phyloP scores from a whole-genome alignment of 2,113 vertebrate species.

The Muntiacus muntjak region DNA sequence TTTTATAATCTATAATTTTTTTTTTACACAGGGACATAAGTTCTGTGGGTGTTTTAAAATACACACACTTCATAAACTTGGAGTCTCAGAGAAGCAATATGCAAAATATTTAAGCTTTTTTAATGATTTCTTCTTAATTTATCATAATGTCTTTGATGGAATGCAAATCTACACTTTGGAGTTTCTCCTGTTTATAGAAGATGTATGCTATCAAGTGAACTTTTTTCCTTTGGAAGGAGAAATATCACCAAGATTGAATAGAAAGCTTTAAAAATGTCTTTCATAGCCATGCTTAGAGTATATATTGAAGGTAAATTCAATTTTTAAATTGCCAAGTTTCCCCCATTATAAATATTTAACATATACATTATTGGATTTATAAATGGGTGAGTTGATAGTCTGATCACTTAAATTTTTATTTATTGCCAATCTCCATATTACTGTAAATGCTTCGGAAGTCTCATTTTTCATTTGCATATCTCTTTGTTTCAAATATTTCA shows the following conservation, averaged over 20 bases:
- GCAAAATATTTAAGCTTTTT: conserved; percentile 34
- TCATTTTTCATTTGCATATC: neutral
- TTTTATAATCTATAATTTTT: neutral
- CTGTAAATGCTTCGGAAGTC: neutral
- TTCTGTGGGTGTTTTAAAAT: neutral
- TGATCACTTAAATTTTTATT: neutral
- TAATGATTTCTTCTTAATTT: conserved; percentile 19
- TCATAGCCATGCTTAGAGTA: neutral
- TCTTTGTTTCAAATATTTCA: neutral
- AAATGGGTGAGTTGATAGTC: neutral
- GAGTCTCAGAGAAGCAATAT: neutral
- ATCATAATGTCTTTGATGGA: neutral
- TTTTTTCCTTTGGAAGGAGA: neutral
- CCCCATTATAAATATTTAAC: neutral
- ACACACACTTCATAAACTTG: neutral
- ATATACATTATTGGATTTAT: neutral
- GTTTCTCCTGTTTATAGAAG: neutral
- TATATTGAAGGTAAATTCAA: neutral
- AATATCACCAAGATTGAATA: neutral
- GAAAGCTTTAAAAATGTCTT: neutral
- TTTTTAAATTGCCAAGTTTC: neutral
- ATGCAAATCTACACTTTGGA: neutral
- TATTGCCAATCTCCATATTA: neutral
- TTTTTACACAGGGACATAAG: neutral
- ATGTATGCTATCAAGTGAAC: neutral